These are phyloP conservation scores for Molossus alvarezi DNA, from an alignment of 2,797 vertebrate genomes.

Conservation along the genomic window DNA sequence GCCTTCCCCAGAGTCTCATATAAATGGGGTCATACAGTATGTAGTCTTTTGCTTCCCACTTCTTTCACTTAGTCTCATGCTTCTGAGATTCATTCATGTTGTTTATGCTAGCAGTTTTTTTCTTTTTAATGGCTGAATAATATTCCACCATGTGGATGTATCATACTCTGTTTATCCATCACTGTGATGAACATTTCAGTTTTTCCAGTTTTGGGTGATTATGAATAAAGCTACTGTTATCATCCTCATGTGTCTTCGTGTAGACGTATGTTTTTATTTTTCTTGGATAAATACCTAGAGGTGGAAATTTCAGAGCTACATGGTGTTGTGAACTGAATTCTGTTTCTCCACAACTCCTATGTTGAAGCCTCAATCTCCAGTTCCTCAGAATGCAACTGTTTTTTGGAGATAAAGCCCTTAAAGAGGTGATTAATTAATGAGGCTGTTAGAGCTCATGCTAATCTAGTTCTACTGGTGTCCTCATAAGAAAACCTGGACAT, in stretches of 20 bases:
- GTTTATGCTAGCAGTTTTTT: neutral
- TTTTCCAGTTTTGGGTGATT: neutral
- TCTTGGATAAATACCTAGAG: slow-evolving; percentile 20
- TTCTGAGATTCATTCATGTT: neutral
- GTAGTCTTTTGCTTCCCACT: slow-evolving; percentile 10
- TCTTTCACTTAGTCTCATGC: slow-evolving; percentile 39
- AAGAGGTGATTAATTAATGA: neutral
- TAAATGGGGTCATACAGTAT: neutral
- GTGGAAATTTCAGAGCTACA: neutral
- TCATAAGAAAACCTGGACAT: neutral
- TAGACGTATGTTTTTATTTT: slow-evolving; percentile 18
- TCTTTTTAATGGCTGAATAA: slow-evolving; percentile 28
- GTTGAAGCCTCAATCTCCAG: neutral
- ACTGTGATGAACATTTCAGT: neutral
- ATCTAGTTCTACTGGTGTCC: neutral
- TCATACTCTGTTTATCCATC: slow-evolving; percentile 31
- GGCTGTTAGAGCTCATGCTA: too few relatives aligned
- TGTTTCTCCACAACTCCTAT: neutral
- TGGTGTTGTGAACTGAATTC: neutral
- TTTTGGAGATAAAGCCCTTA: neutral
- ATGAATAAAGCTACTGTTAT: slow-evolving; percentile 40
- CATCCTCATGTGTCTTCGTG: neutral
- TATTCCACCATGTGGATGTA: neutral
- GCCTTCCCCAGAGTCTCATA: slow-evolving; percentile 10
- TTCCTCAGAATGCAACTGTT: neutral